Evolutionary conservation across 2,888 invertebrate species (phyloP), one percentile per base, ranked within the genome.

Genomic region (Gisinianus flammeolus): DNA sequence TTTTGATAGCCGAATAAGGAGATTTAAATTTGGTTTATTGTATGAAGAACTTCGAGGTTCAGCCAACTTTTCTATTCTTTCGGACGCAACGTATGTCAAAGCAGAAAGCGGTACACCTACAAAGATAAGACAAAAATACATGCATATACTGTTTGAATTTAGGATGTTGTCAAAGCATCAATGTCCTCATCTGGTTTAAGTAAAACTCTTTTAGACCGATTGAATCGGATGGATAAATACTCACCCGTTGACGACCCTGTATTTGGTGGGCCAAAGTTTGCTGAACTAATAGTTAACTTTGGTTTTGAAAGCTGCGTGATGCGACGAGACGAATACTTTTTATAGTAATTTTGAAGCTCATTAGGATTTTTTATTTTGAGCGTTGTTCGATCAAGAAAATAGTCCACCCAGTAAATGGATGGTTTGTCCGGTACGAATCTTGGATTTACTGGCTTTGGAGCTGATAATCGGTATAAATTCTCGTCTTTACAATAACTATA

Each of bases 401-500:
- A 80, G 68, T 83, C 83, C 58, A 81, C 28, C 81, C 81, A 83
- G 44, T 83, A 82, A 24, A 80, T 75, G 6, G 81, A 79, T 22
- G 83, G 80, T 64, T 73, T 74, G 74, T 81, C 80, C 4, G 81
- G 81, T 31, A 82, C 31, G 24, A 56, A 71, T 16, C 64, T 74
- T n/a, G 33, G 73, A 72, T 77, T 1, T 24, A 64, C 35, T 12
- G 31, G 10, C 30, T 76, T 76, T 12, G 76, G 76, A 28, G 71
- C 19, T 5, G 71, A 16, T 1, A 71, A 26, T 19, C 56, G 52
- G 30, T 28, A 28, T 24, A 71, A 24, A 26, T 71, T 71, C 19
- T 52, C 56, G 52, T 71, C 33, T 6, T 58, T 19, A 26, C 26
- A 66, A 66, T 8, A 30, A 30, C 26, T 30, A 5, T 5, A 19